Conservation (phyloP, 2,888 invertebrate species). For the Melipona beecheii region DNA sequence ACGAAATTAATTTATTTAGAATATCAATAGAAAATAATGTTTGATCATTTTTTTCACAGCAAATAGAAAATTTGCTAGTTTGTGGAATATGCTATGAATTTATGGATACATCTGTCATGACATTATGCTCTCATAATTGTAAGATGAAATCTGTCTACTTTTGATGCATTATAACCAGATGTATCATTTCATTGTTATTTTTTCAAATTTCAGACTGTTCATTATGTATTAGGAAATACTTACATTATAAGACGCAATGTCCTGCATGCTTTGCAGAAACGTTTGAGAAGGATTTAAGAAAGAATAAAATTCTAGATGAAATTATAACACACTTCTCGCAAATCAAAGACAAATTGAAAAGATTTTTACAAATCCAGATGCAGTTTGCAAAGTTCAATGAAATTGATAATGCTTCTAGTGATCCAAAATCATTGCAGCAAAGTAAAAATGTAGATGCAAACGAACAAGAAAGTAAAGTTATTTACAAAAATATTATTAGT, state of each 20-base stretch:
- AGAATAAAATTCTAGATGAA: conserved; percentile 84
- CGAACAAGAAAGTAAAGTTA: conserved; percentile 12
- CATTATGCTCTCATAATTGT: conserved; percentile 85
- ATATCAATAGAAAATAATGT: background rate
- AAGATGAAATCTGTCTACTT: conserved; percentile 69
- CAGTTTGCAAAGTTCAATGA: conserved; percentile 12
- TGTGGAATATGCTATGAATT: conserved; percentile 86
- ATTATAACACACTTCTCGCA: conserved; percentile 79
- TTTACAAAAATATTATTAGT: background rate
- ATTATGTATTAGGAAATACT: conserved; percentile 85
- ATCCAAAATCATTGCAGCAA: background rate
- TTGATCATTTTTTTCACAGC: conserved; percentile 75
- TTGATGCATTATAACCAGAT: background rate
- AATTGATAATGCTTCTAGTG: background rate
- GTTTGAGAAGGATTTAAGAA: conserved; percentile 84
- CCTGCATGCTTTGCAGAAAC: conserved; percentile 84
- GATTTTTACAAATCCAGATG: conserved; percentile 14
- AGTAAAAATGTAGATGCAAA: background rate
- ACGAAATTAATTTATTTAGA: conserved; percentile 1
- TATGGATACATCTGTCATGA: conserved; percentile 84
- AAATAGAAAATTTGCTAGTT: conserved; percentile 83
- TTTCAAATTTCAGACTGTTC: conserved; percentile 84
- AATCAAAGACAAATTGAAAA: conserved; percentile 78
- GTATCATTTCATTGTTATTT: conserved; percentile 25
- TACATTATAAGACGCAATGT: conserved; percentile 85